Evolutionary conservation across 2,888 invertebrate genomes (phyloP).

Genomic region (Laothoe populi): DNA sequence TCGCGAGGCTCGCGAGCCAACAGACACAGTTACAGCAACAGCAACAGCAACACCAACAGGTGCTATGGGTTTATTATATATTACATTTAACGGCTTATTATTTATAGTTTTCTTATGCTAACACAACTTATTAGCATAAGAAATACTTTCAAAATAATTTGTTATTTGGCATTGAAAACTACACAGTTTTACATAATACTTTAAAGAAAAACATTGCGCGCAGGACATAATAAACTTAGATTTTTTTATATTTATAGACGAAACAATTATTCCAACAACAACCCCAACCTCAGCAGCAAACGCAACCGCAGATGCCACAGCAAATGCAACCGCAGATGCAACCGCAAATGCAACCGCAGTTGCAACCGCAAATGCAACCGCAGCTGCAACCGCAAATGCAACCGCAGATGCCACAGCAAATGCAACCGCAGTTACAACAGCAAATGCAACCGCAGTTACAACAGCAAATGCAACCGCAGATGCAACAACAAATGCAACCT

Average conservation of each 20-base stretch:
- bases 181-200: too few relatives aligned
- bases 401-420: constrained; percentile 74
- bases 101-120: too few relatives aligned
- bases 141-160: too few relatives aligned
- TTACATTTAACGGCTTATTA: too few relatives aligned
- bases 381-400: constrained; percentile 66
- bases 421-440: constrained; percentile 58
- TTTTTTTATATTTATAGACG: constrained; percentile 32
- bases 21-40: constrained; percentile 75
- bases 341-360: constrained; percentile 57
- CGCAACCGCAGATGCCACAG: constrained; percentile 46
- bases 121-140: too few relatives aligned
- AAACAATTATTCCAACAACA: constrained; percentile 81
- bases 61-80: neutral
- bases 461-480: constrained; percentile 59
- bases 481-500: constrained; percentile 76
- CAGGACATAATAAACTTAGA: too few relatives aligned
- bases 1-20: constrained; percentile 94
- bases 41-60: constrained; percentile 67
- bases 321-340: constrained; percentile 82
- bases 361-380: constrained; percentile 62
- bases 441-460: constrained; percentile 62
- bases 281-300: constrained; percentile 72
- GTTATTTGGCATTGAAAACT: too few relatives aligned
- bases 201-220: too few relatives aligned